These are phyloP conservation scores for Sminthurides aquaticus DNA, from an alignment of 2,888 invertebrate species.

Conservation along the genomic window DNA sequence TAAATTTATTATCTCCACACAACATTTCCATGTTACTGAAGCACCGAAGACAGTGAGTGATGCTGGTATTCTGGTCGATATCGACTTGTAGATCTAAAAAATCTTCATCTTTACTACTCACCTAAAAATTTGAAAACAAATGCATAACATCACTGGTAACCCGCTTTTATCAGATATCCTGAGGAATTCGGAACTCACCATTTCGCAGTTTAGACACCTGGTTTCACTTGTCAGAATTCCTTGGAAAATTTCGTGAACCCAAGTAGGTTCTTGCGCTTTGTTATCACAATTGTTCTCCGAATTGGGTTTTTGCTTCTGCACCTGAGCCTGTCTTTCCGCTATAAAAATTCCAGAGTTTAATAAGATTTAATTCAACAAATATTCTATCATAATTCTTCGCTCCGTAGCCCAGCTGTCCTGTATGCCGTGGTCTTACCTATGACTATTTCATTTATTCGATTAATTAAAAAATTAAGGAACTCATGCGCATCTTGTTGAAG, in stretches of 20 bases:
- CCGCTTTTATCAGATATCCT: background rate
- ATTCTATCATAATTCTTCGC: too few species aligned
- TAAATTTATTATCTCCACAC: conserved; percentile 98
- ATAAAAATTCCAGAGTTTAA: conserved; percentile 43
- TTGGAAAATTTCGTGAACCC: conserved; percentile 99
- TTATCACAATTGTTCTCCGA: conserved; percentile 22
- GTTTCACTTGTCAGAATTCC: conserved; percentile 99
- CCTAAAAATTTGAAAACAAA: conserved; percentile 46
- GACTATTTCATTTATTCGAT: conserved; percentile 96
- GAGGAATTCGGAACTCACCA: conserved; percentile 54
- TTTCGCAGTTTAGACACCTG: conserved; percentile 97
- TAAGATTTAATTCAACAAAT: too few species aligned
- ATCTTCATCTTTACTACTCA: conserved; percentile 97
- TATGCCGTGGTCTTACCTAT: conserved; percentile 65
- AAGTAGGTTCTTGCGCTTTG: conserved; percentile 72
- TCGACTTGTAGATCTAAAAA: conserved; percentile 99
- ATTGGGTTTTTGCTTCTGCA: conserved; percentile 27
- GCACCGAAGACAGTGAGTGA: conserved; percentile 94
- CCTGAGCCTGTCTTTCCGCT: conserved; percentile 60
- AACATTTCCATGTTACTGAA: conserved; percentile 98
- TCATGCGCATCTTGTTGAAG: conserved; percentile 99
- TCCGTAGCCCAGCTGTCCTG: too few species aligned
- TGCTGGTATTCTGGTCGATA: conserved; percentile 98
- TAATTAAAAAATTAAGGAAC: conserved; percentile 97
- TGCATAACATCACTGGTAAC: background rate